Percentiles rank a stretch among this genome's conserved stretches.
These are phyloP conservation scores for Hyperoplus immaculatus DNA, from an alignment of 2,797 vertebrate genomes.

Conservation along the genomic window DNA sequence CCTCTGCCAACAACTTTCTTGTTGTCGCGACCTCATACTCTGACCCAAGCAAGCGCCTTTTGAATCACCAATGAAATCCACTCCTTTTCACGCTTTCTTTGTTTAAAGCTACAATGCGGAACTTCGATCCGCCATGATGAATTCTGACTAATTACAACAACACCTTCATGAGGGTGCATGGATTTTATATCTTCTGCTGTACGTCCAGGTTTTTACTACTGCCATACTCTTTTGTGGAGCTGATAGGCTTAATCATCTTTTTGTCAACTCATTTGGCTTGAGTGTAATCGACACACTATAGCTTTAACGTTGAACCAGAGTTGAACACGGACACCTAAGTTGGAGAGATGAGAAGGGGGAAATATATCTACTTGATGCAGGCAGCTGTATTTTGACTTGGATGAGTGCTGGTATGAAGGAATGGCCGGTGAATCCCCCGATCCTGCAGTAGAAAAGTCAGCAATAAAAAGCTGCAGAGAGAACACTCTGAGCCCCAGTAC, in stretches of 20 bases:
- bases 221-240: too few species aligned
- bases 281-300: too few species aligned
- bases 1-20: conserved; percentile 74
- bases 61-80: conserved; percentile 48
- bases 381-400: conserved; percentile 31
- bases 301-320: conserved; percentile 4
- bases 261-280: too few species aligned
- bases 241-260: too few species aligned
- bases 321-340: conserved; percentile 13
- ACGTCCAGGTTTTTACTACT: too few species aligned
- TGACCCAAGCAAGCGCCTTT: conserved; percentile 70
- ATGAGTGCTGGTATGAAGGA: conserved; percentile 43
- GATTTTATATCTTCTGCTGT: too few species aligned
- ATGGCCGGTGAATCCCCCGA: conserved; percentile 26
- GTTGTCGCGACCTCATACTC: conserved; percentile 52
- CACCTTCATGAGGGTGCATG: too few species aligned
- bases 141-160: too few species aligned
- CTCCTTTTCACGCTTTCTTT: conserved; percentile 30
- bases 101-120: not conserved
- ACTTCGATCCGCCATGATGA: too few species aligned
- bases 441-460: conserved; percentile 62
- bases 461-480: conserved; percentile 67
- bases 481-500: conserved; percentile 65
- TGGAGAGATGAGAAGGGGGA: not conserved
- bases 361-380: conserved; percentile 27